Conservation (phyloP, 2,797 vertebrate species). For the Simalia tracyae region DNA sequence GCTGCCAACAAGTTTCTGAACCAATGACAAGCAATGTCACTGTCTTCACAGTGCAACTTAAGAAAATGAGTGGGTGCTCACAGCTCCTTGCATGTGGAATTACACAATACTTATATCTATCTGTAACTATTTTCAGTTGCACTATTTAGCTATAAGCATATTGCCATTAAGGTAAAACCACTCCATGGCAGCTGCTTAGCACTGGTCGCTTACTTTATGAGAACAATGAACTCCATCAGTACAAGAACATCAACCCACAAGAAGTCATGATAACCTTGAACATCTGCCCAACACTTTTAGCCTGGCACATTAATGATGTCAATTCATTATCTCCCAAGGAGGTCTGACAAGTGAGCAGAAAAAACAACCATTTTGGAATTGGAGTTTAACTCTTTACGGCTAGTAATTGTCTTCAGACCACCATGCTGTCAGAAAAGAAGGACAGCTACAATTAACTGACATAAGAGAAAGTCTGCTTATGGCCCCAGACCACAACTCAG, state of each 20-base stretch:
- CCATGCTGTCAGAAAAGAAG: background rate
- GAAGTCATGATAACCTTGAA: constrained; percentile 45
- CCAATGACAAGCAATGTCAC: too few species aligned
- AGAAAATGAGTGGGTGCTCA: background rate
- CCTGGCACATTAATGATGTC: background rate
- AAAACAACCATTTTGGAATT: constrained; percentile 22
- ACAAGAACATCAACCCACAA: constrained; percentile 41
- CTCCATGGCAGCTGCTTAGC: constrained; percentile 50
- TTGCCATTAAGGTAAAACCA: constrained; percentile 42
- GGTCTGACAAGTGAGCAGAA: constrained; percentile 31
- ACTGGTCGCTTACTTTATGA: constrained; percentile 47
- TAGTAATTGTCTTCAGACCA: constrained; percentile 1
- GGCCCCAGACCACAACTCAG: background rate
- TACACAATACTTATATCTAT: accelerated
- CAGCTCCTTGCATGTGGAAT: background rate
- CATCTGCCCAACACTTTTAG: background rate
- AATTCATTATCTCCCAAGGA: constrained; percentile 11
- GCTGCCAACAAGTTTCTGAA: too few species aligned
- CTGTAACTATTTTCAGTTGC: constrained; percentile 52
- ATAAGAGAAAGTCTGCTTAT: background rate
- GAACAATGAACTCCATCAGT: constrained; percentile 47
- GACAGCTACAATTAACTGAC: background rate
- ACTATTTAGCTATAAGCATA: background rate
- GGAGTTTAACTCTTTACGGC: background rate
- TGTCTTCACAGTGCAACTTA: background rate